These are phyloP conservation scores for Acropora tenuis DNA, from an alignment of 64 coral and sea anemone genomes.

Conservation along the genomic window DNA sequence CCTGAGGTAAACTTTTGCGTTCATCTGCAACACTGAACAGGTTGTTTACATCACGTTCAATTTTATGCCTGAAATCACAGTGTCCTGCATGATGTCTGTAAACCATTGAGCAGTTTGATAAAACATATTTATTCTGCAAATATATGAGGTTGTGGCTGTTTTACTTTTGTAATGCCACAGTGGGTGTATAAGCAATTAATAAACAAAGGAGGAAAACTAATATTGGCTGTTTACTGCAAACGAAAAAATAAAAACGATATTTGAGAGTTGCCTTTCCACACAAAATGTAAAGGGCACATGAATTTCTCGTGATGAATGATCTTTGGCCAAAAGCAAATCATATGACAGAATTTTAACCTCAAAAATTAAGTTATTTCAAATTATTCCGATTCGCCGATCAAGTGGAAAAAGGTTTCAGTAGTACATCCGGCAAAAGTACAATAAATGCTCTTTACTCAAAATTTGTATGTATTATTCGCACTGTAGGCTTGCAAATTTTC, in stretches of 20 bases:
- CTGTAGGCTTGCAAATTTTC: neutral
- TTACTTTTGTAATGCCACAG: too few relatives aligned
- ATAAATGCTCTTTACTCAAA: neutral
- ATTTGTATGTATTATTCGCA: slow-evolving; percentile 17
- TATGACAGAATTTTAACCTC: too few relatives aligned
- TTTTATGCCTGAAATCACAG: too few relatives aligned
- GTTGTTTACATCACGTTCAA: too few relatives aligned
- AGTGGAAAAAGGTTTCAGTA: slow-evolving; percentile 5
- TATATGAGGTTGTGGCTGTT: too few relatives aligned
- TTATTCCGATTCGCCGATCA: neutral
- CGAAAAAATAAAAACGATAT: neutral
- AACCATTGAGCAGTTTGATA: too few relatives aligned
- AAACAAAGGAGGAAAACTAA: neutral
- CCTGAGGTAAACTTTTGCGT: too few relatives aligned
- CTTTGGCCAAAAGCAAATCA: too few relatives aligned
- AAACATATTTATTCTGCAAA: too few relatives aligned
- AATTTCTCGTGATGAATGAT: neutral
- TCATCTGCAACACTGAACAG: too few relatives aligned
- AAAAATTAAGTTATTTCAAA: neutral
- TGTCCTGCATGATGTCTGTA: too few relatives aligned
- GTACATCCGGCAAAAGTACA: neutral
- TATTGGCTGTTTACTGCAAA: neutral
- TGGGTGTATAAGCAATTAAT: neutral
- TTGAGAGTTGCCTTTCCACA: neutral
- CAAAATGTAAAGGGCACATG: neutral